Base-by-base conservation (phyloP, 2,888 invertebrate species). In the Sesia bembeciformis region DNA sequence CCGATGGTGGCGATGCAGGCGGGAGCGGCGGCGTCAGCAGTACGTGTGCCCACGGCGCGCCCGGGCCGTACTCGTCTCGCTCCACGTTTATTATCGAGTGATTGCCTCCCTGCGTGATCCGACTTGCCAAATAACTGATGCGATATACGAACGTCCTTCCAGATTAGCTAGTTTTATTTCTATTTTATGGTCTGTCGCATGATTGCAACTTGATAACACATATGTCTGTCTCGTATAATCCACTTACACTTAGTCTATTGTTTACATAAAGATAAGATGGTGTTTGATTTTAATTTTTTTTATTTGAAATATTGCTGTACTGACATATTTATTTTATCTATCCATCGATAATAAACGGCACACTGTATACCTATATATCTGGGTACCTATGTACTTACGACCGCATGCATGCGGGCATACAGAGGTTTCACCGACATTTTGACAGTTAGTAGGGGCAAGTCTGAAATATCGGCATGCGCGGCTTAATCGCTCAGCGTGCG, bases 401-500 rank as follows among this genome's bases (percentile, higher is more conserved):
- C 6, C 6, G 54, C 54, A 49, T 64, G 53, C 53, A 56, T 61
- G 55, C 62, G 63, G 63, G 67, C 63, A 61, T 62, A 70, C 75
- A 76, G 78, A 76, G 23, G 76, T 78, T 76, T 72, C 73, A 74
- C 65, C 77, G 84, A 82, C 81, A 84, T 78, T 84, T 85, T 85
- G 88, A 86, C 87, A 87, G 85, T 85, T 87, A 84, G 85, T 85
- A 84, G 81, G 84, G 86, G 84, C 82, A 83, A 86, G 84, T 84
- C 85, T 86, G 85, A 87, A 87, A 87, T 89, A 87, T 87, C 84
- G 86, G 82, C 81, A 81, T 81, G 76, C 85, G 87, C 87, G 87
- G 87, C 87, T 87, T 89, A 88, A 89, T 89, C 88, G 87, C 80
- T 87, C 86, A 85, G 85, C 78, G 86, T 82, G 84, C 84, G 87